phyloP scores from a whole-genome alignment of 2,888 invertebrate genomes.

The Agrotis exclamationis region DNA sequence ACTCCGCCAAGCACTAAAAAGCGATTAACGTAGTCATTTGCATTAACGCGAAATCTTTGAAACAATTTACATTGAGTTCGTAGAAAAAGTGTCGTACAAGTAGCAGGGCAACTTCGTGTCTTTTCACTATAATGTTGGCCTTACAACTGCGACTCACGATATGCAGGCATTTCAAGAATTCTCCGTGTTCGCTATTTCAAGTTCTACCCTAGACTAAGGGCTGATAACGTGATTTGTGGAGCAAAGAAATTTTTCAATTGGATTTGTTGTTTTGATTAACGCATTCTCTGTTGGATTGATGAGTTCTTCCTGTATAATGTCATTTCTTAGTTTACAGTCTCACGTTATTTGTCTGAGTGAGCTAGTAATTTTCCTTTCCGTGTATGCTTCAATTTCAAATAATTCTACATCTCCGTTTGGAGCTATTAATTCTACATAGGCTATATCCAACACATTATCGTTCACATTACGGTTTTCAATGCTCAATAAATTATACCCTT shows the following conservation, averaged over 20 bases:
- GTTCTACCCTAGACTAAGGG: constrained; percentile 57
- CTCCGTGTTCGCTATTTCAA: constrained; percentile 66
- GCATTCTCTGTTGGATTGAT: constrained; percentile 25
- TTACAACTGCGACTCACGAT: constrained; percentile 84
- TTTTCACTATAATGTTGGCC: constrained; percentile 81
- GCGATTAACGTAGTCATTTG: constrained; percentile 67
- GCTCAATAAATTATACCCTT: constrained; percentile 12
- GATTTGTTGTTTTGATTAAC: constrained; percentile 69
- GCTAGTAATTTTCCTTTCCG: constrained; percentile 40
- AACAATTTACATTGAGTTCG: constrained; percentile 77
- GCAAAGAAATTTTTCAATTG: constrained; percentile 58
- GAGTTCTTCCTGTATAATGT: constrained; percentile 45
- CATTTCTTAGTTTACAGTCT: constrained; percentile 40
- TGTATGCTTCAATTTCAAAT: constrained; percentile 37
- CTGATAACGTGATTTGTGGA: constrained; percentile 58
- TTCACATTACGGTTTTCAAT: constrained; percentile 8
- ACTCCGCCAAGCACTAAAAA: constrained; percentile 60
- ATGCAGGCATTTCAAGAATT: constrained; percentile 79
- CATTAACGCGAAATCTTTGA: constrained; percentile 71
- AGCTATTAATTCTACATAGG: constrained; percentile 31
- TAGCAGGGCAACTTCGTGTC: constrained; percentile 79
- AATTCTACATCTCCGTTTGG: constrained; percentile 18
- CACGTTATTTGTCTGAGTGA: constrained; percentile 43
- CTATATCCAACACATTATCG: constrained; percentile 9
- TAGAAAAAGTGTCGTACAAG: constrained; percentile 77